A percentile compares a stretch with the other conserved stretches of the same genome.
Evolutionary conservation across 1,140 invertebrate genomes (phyloP).

Genomic region (Globodera ellingtonae): DNA sequence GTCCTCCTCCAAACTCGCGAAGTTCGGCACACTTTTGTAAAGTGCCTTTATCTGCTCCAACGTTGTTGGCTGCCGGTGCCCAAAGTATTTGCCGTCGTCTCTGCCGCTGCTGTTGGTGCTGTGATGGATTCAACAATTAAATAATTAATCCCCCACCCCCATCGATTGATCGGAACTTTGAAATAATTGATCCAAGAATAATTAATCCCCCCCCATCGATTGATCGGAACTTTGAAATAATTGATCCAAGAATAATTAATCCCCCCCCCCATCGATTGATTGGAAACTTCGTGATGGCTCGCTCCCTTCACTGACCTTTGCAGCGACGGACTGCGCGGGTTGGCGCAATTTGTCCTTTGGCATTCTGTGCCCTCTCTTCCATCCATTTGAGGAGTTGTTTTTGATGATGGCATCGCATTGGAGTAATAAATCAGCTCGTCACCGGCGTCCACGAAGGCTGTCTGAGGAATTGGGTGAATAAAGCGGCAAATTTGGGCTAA

Average conservation of each 20-base stretch:
- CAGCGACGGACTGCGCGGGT: not conserved
- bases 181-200: too few species aligned
- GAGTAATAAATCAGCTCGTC: conserved; percentile 25
- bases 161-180: too few species aligned
- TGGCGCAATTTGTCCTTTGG: too few species aligned
- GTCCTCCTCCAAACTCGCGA: conserved; percentile 3
- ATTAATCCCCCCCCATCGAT: too few species aligned
- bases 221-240: too few species aligned
- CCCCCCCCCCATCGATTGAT: too few species aligned
- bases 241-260: too few species aligned
- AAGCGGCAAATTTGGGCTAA: not conserved
- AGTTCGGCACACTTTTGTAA: conserved; percentile 22
- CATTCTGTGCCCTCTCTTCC: not conserved
- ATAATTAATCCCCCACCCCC: too few species aligned
- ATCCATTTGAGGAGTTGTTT: not conserved
- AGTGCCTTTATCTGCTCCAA: conserved; percentile 15
- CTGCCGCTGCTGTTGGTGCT: not conserved
- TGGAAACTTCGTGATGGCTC: too few species aligned
- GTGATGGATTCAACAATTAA: not conserved
- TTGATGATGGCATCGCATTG: not conserved
- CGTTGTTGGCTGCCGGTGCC: not conserved
- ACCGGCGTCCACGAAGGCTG: conserved; percentile 11
- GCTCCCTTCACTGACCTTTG: not conserved
- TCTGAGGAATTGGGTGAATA: not conserved
- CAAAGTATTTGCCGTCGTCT: not conserved